phyloP scores from a whole-genome alignment of 2,797 vertebrate genomes.

The Malurus splendens region DNA sequence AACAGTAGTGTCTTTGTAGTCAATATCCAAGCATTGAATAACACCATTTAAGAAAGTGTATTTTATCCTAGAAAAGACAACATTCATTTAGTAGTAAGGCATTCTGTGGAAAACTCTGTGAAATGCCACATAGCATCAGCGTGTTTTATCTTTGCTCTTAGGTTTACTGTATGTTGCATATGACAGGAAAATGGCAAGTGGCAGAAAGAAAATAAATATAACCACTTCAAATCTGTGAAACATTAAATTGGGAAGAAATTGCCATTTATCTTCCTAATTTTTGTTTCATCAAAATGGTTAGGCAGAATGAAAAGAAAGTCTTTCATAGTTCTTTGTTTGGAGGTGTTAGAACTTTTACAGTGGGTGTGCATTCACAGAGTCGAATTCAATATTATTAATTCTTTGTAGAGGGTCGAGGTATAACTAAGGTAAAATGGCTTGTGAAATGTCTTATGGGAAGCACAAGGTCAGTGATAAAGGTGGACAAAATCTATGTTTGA shows the following conservation, averaged over 20 bases:
- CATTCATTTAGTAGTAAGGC: neutral
- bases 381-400: neutral
- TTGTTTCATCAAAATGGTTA: neutral
- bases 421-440: neutral
- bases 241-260: constrained; percentile 22
- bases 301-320: neutral
- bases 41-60: neutral
- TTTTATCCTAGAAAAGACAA: neutral
- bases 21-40: neutral
- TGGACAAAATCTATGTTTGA: neutral
- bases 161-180: neutral
- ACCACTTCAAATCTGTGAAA: neutral
- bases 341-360: neutral
- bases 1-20: neutral
- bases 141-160: neutral
- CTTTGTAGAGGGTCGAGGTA: neutral
- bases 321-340: neutral
- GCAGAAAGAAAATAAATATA: neutral
- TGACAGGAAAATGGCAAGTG: neutral
- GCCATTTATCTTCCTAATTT: constrained; percentile 4
- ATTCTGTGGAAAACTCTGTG: neutral
- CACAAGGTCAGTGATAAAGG: neutral
- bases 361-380: neutral
- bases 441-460: neutral
- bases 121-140: neutral